phyloP scores from a whole-genome alignment of 2,797 vertebrate species.

The Acridotheres tristis region DNA sequence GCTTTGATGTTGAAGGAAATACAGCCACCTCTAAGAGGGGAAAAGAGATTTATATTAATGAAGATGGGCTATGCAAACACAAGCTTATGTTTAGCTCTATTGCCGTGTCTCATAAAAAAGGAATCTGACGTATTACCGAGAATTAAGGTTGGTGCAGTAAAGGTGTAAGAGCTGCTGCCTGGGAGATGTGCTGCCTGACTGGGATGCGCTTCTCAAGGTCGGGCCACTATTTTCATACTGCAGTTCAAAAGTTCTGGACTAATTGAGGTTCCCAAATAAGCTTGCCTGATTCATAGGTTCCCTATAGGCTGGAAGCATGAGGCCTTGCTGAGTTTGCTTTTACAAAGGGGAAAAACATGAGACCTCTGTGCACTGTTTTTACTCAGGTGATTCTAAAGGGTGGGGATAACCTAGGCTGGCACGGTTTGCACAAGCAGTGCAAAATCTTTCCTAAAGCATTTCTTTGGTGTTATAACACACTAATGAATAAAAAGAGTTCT shows the following conservation, averaged over 20 bases:
- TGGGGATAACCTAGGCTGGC: not conserved
- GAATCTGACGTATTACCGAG: not conserved
- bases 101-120: not conserved
- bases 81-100: not conserved
- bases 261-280: not conserved
- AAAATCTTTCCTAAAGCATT: not conserved
- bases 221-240: rapidly evolving
- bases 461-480: not conserved
- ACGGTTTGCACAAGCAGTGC: rapidly evolving
- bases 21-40: not conserved
- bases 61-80: not conserved
- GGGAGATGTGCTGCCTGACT: rapidly evolving
- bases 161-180: not conserved
- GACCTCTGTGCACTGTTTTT: not conserved
- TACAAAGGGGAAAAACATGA: not conserved
- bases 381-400: not conserved
- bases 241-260: not conserved
- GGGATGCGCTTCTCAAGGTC: not conserved
- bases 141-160: not conserved
- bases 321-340: not conserved
- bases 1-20: not conserved
- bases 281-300: not conserved
- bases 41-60: not conserved
- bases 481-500: not conserved
- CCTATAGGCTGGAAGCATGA: not conserved